Evolutionary conservation across 2,888 invertebrate species (phyloP), one percentile per base, ranked within the genome.

Genomic region (Acleris sparsana): DNA sequence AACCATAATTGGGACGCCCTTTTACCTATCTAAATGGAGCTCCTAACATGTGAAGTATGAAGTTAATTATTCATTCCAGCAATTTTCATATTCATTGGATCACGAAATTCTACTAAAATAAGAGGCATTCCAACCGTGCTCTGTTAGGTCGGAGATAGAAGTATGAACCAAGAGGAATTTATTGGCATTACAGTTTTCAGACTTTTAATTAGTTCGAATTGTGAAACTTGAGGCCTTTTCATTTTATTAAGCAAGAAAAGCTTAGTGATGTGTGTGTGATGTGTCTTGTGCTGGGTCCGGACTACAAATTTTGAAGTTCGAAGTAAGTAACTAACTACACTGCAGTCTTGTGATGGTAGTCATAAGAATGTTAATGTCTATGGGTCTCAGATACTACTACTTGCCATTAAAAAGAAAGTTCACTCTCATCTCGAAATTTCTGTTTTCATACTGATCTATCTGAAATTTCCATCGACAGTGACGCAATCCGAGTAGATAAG

Each of bases 61-160:
- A 33, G 33, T 49, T 59, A 46, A 59, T 48, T 59, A 59, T 59
- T 52, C 43, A 61, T 52, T 44, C 63, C 52, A 43, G 39, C 43
- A 63, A 63, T 63, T 33, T 58, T 20, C 57, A 29, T 43, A 44
- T 63, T 57, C 53, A 20, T 6, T 63, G 33, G 43, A 46, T 22
- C 58, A 20, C 33, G 58, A 58, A 58, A 18, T 58, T 52, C 46
- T n/a, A 17, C 33, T 20, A 9, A 17, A 52, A 52, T 58, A 33
- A 51, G 43, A 29, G 25, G 29, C 57, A n/a, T 39, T 13, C 39
- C 39, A 9, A 39, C 39, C 13, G 39, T 48, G 11, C 46, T 22
- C 22, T 57, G 7, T n/a, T n/a, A 3, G 17, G 25, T 46, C n/a
- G 22, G 44, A 46, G 51, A 62, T 13, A 44, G 5, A 46, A 46